Base-by-base conservation (phyloP, 2,113 vertebrate species). In the Elephantulus edwardii region DNA sequence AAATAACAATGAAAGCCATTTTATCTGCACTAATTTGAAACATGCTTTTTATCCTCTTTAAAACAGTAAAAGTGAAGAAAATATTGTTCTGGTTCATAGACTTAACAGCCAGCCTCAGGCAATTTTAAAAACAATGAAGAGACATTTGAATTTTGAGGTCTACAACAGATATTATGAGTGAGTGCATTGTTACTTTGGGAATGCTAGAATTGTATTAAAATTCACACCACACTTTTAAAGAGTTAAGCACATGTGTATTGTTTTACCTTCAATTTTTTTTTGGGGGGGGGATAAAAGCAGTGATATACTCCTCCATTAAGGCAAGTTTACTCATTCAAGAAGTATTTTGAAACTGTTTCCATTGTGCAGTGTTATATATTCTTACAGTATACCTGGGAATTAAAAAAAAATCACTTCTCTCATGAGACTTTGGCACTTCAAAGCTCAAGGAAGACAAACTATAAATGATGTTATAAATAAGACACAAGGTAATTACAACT, bases 121-220 rank as follows among this genome's bases (percentile, higher is more conserved):
- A 5, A 60, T 71, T 44, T 60, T 10, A n/a, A 30, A 83, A 75
- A 86, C 5, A 56, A 19, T 80, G 46, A 52, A 68, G 16, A 90
- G 56, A 44, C 58, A 77, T 82, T 90, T 52, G 77, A 24, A 90
- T 60, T 72, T 85, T 50, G 74, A 78, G 13, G 38, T 66, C 42
- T 58, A 22, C 64, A 52, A 38, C 70, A 26, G 33, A 62, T 24
- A 74, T 28, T 46, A 0, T 46, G 19, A n/a, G n/a, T n/a, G n/a
- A n/a, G n/a, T n/a, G n/a, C 13, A 66, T 66, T 42, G 13, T 64
- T 77, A 80, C 44, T 77, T 86, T 40, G 40, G 20, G 17, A 56
- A 86, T 80, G 22, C 48, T 78, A 26, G 14, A 79, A 58, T 33
- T 83, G 1, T 86, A 58, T 77, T 88, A 52, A 79, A 81, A 93